Evolutionary conservation across 2,113 vertebrate species (phyloP).

Genomic region (Podocnemis expansa): DNA sequence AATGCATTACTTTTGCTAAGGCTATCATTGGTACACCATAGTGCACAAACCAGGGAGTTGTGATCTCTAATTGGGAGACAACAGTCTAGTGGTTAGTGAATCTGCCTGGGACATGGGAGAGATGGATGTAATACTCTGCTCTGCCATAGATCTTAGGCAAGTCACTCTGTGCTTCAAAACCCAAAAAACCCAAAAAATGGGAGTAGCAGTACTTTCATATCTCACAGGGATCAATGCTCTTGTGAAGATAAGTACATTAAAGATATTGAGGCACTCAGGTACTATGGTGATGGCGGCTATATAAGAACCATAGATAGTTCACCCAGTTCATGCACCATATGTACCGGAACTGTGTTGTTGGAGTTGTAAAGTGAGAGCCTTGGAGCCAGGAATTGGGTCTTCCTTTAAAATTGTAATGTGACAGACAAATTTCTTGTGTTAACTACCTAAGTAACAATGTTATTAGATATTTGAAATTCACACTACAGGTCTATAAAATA

Average conservation of each 20-base stretch:
- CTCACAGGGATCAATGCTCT: conserved; percentile 6
- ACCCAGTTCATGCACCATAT: not conserved
- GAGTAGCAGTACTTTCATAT: conserved; percentile 43
- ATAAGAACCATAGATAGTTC: not conserved
- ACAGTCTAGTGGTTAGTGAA: not conserved
- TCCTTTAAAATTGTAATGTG: not conserved
- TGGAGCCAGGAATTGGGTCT: not conserved
- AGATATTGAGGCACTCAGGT: conserved; percentile 5
- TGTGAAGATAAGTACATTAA: conserved; percentile 4
- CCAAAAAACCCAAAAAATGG: conserved; percentile 18
- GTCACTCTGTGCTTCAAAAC: conserved; percentile 23
- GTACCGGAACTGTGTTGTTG: not conserved
- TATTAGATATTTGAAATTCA: not conserved
- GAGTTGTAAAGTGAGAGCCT: not conserved
- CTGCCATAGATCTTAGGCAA: not conserved
- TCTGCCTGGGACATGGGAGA: not conserved
- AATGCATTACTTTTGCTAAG: not conserved
- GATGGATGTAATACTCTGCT: not conserved
- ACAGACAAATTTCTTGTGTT: not conserved
- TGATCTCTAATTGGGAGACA: not conserved
- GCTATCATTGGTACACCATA: not conserved
- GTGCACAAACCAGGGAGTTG: not conserved
- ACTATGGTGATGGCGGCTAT: not conserved
- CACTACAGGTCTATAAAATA: not conserved
- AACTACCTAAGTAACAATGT: not conserved